A percentile compares a stretch with the other conserved stretches of the same genome.
These are phyloP conservation scores for Callipepla californica DNA, from an alignment of 2,113 vertebrate genomes.

Conservation along the genomic window DNA sequence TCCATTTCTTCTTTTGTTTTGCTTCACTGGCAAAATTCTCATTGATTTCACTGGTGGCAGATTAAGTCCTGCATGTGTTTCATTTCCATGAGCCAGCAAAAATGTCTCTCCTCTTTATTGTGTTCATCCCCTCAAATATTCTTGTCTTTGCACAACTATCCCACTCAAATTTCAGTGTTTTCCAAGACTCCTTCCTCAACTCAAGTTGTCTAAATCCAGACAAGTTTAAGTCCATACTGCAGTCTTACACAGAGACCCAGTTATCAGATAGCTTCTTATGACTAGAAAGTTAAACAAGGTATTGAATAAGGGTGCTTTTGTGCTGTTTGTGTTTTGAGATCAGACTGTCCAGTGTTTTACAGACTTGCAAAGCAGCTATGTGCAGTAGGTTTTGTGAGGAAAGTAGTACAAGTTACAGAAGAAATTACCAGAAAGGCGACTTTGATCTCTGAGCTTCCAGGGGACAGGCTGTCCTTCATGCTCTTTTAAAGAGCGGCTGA, in stretches of 20 bases:
- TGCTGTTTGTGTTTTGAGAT: background rate
- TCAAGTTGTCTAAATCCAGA: background rate
- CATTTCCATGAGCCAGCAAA: constrained; percentile 35
- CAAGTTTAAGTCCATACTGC: background rate
- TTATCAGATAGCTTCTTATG: background rate
- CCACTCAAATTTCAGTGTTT: background rate
- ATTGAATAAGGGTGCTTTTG: background rate
- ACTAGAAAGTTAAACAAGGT: background rate
- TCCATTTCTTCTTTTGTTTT: constrained; percentile 57
- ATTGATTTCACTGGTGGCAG: constrained; percentile 38
- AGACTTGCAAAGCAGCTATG: background rate
- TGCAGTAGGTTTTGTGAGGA: background rate
- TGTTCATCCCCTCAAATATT: constrained; percentile 30
- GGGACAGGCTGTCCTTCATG: background rate
- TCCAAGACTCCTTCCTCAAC: background rate
- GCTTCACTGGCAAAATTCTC: constrained; percentile 48
- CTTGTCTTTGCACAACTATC: background rate
- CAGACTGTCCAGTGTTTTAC: background rate
- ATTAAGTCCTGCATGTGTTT: constrained; percentile 5
- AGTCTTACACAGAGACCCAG: background rate
- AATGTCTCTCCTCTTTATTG: constrained; percentile 2
- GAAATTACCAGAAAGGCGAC: background rate
- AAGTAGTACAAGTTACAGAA: background rate
- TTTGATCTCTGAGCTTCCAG: background rate
- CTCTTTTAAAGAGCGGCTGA: background rate